These are phyloP conservation scores for Phylloscopus whistleri DNA, from an alignment of 2,113 vertebrate species.

Conservation along the genomic window DNA sequence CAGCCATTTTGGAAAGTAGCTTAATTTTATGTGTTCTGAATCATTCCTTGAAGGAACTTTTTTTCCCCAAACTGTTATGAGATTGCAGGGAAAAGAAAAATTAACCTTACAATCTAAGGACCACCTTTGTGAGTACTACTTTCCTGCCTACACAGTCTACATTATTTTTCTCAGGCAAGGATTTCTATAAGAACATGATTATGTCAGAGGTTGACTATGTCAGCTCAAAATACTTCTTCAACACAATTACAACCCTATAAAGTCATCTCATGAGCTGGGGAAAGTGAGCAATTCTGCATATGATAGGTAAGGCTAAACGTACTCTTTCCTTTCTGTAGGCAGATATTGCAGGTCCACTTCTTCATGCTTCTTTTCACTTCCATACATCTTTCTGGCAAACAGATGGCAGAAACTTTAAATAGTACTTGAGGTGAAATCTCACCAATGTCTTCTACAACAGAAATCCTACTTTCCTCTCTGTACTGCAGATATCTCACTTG, in stretches of 20 bases:
- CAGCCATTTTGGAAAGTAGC: not conserved
- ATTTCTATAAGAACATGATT: not conserved
- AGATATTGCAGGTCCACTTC: not conserved
- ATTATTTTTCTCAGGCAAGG: not conserved
- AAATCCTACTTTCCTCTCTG: not conserved
- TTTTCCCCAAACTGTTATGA: not conserved
- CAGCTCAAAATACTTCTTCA: not conserved
- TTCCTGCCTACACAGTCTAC: not conserved
- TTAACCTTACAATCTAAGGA: not conserved
- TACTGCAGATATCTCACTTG: not conserved
- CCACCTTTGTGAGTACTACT: not conserved
- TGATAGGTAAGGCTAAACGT: not conserved
- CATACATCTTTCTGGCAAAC: not conserved
- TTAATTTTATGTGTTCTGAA: not conserved
- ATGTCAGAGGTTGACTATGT: not conserved
- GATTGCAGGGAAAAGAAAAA: not conserved
- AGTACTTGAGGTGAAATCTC: not conserved
- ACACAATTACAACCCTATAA: not conserved
- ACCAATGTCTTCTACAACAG: not conserved
- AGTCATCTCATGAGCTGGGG: not conserved
- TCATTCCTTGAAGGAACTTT: not conserved
- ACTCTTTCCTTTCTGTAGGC: not conserved
- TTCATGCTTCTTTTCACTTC: not conserved
- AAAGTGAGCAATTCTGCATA: not conserved
- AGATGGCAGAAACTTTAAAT: not conserved